A percentile compares a stretch with the other conserved stretches of the same genome.
Evolutionary conservation across 2,888 invertebrate species (phyloP).

Genomic region (Trissonchulus latispiculum): DNA sequence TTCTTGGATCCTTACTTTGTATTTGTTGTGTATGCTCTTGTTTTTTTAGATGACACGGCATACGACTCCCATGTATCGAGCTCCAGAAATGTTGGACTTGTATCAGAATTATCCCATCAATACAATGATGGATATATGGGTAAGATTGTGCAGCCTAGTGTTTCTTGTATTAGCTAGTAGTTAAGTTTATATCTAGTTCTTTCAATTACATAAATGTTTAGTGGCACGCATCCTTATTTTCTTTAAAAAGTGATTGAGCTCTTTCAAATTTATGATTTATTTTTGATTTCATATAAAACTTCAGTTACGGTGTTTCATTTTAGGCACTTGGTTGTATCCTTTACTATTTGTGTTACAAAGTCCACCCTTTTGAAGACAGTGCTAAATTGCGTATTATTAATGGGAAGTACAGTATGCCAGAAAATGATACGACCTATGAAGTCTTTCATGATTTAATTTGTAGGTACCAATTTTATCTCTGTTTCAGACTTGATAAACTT

Average conservation of each 20-base stretch:
- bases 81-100: conserved; percentile 95
- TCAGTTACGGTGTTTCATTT: too few species aligned
- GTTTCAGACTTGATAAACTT: too few species aligned
- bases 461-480: conserved; percentile 45
- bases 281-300: too few species aligned
- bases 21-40: conserved; percentile 14
- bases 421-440: conserved; percentile 65
- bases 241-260: too few species aligned
- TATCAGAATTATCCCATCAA: conserved; percentile 92
- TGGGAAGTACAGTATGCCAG: conserved; percentile 77
- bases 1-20: too few species aligned
- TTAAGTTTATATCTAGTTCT: too few species aligned
- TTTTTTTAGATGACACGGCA: conserved; percentile 50
- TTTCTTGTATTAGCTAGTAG: too few species aligned
- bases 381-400: conserved; percentile 90
- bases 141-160: too few species aligned
- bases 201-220: too few species aligned
- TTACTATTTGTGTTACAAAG: conserved; percentile 78
- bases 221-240: too few species aligned
- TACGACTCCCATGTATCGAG: conserved; percentile 70
- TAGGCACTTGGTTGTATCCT: conserved; percentile 84
- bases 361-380: conserved; percentile 89
- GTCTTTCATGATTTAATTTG: conserved; percentile 81
- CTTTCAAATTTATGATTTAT: too few species aligned
- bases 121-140: conserved; percentile 81